These are phyloP conservation scores for Tolypeutes matacus DNA, from an alignment of 2,797 vertebrate species.

Conservation along the genomic window DNA sequence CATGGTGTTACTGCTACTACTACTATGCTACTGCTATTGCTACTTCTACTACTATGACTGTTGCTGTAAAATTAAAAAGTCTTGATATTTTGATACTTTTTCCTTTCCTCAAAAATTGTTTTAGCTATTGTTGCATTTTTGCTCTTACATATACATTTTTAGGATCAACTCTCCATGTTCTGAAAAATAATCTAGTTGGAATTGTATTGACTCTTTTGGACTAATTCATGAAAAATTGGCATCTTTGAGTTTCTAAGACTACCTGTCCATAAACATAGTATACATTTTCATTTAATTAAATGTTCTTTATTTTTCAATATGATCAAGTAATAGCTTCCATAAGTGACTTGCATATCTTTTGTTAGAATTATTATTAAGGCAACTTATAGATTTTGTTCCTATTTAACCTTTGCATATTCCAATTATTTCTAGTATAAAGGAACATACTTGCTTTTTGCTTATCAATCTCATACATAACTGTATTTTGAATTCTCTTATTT, in stretches of 20 bases:
- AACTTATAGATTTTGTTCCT: background rate
- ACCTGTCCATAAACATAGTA: background rate
- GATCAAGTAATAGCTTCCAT: background rate
- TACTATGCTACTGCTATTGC: background rate
- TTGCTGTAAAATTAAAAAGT: background rate
- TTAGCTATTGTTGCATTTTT: background rate
- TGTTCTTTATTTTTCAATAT: background rate
- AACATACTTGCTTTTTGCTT: background rate
- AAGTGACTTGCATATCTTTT: background rate
- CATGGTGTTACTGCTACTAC: background rate
- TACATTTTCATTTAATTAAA: background rate
- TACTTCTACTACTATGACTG: background rate
- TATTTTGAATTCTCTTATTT: background rate
- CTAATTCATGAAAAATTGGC: background rate
- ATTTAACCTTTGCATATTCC: background rate
- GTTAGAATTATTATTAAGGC: background rate
- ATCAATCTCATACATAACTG: background rate
- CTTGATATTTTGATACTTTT: slow-evolving; percentile 25
- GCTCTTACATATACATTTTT: slow-evolving; percentile 13
- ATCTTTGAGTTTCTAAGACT: slow-evolving; percentile 1
- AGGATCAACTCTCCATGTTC: background rate
- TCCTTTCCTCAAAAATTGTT: background rate
- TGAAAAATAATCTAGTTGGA: background rate
- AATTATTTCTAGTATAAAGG: background rate
- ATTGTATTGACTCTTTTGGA: background rate